A percentile compares a stretch with the other conserved stretches of the same genome.
Conservation (phyloP, 2,797 vertebrate species). For the Falco naumanni region DNA sequence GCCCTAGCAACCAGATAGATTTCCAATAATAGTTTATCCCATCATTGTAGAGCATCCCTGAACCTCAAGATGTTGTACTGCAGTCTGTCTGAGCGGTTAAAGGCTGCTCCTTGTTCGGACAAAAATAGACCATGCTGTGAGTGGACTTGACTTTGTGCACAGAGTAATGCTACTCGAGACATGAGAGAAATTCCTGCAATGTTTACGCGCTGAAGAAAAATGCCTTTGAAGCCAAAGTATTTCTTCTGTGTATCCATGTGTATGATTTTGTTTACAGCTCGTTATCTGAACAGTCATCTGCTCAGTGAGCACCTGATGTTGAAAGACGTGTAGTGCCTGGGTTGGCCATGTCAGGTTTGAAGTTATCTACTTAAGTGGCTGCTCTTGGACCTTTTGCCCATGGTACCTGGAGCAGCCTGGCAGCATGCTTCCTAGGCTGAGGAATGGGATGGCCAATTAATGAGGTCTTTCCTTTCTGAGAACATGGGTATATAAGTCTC, state of each 20-base stretch:
- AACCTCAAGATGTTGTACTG: neutral
- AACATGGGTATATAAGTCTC: neutral
- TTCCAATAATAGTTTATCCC: slow-evolving; percentile 5
- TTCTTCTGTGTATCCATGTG: neutral
- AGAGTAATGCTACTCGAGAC: neutral
- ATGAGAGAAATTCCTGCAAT: neutral
- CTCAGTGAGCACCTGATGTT: slow-evolving; percentile 26
- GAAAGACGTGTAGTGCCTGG: neutral
- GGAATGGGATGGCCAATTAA: neutral
- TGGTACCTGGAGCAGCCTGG: neutral
- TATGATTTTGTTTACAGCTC: slow-evolving; percentile 17
- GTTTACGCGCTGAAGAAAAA: neutral
- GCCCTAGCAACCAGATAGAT: slow-evolving; percentile 44
- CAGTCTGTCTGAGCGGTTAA: neutral
- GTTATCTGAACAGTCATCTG: slow-evolving; percentile 20
- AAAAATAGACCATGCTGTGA: neutral
- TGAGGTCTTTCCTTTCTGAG: neutral
- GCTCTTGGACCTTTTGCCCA: neutral
- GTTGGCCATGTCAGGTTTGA: neutral
- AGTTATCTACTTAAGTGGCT: neutral
- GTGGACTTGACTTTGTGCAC: neutral
- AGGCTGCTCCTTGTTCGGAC: neutral
- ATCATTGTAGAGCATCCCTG: neutral
- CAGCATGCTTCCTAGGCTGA: neutral
- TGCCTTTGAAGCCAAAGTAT: neutral